Percentiles rank a stretch among this genome's conserved stretches.
phyloP scores from a whole-genome alignment of 1,140 invertebrate species.

The Leucophenga varia region DNA sequence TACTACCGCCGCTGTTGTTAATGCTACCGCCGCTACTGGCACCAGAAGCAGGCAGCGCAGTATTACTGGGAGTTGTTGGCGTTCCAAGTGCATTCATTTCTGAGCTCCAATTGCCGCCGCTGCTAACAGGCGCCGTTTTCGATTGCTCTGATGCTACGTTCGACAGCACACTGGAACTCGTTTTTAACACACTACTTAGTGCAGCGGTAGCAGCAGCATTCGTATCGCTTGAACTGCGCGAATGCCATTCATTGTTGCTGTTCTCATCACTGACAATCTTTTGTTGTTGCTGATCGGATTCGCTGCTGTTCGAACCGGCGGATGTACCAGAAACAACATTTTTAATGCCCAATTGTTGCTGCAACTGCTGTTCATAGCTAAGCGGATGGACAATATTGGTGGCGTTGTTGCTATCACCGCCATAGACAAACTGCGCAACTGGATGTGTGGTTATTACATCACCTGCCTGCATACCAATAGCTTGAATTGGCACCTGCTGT shows the following conservation, averaged over 20 bases:
- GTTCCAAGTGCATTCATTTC: slow-evolving; percentile 48
- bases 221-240: slow-evolving; percentile 24
- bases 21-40: slow-evolving; percentile 26
- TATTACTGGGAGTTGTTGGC: neutral
- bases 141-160: neutral
- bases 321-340: slow-evolving; percentile 7
- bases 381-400: slow-evolving; percentile 16
- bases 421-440: neutral
- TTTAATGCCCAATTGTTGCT: slow-evolving; percentile 37
- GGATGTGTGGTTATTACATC: slow-evolving; percentile 33
- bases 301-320: slow-evolving; percentile 5
- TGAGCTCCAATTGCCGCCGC: slow-evolving; percentile 42
- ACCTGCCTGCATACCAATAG: slow-evolving; percentile 44
- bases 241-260: slow-evolving; percentile 30
- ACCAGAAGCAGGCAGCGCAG: neutral
- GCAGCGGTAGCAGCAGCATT: slow-evolving; percentile 45
- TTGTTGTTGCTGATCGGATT: slow-evolving; percentile 3
- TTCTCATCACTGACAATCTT: slow-evolving; percentile 26
- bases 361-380: slow-evolving; percentile 43
- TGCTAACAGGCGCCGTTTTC: neutral
- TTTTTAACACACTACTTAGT: slow-evolving; percentile 42
- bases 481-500: slow-evolving; percentile 25
- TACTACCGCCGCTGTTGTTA: slow-evolving; percentile 29
- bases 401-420: slow-evolving; percentile 12
- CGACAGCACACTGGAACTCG: slow-evolving; percentile 17